Evolutionary conservation across 2,888 invertebrate genomes (phyloP), one percentile per base, ranked within the genome.

Genomic region (Tipula unca): DNA sequence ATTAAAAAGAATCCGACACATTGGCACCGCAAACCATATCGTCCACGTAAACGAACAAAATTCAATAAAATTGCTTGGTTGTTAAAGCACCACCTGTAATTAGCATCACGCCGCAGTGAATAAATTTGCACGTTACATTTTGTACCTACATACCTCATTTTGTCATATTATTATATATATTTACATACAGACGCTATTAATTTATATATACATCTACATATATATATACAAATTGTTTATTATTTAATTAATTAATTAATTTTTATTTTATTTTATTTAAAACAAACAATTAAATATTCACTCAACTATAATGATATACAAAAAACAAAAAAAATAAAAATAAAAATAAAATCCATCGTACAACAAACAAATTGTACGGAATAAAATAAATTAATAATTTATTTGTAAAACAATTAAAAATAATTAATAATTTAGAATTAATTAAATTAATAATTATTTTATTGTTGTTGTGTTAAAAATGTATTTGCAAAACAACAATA

Each of bases 381-480:
- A 69, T 25, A 69, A 69, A n/a, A 69, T 25, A 69, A 69, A 69
- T 69, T 69, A 69, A 69, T 69, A 69, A 69, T 69, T 69, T 69
- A 69, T 69, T 69, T 69, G 69, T 69, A 69, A 69, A 48, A 48
- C 48, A 48, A 48, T 48, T 48, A 48, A 17, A 48, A 69, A 25
- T 69, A 69, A 69, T 69, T 69, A 69, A 35, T 84, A 84, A 29
- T 84, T 84, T 84, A 29, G 29, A 35, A 84, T 84, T 84, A 35
- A 84, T 84, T 84, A 35, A 35, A 35, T 84, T 84, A 84, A 84
- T 84, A 84, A 84, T 84, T 32, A 32, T 82, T 82, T 82, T 25
- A 29, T 82, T 29, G 8, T 35, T 35, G 32, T 35, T 84, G 29
- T 84, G n/a, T 35, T 14, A 29, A 84, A 84, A 84, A 84, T 84